A percentile compares a stretch with the other conserved stretches of the same genome.
These are phyloP conservation scores for Alethe diademata DNA, from an alignment of 2,113 vertebrate genomes.

Conservation along the genomic window DNA sequence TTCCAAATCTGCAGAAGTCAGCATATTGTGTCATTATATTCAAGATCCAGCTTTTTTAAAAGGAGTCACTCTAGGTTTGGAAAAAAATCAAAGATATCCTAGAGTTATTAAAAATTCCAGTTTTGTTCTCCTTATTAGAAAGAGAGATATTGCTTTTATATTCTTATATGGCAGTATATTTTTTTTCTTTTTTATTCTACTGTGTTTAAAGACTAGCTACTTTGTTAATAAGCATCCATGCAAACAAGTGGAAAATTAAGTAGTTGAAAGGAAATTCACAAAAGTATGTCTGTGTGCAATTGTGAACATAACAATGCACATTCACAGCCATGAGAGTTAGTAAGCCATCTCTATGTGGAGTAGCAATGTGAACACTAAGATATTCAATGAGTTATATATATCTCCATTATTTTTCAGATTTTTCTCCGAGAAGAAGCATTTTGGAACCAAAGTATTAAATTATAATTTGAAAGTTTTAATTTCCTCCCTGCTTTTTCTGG, in stretches of 20 bases:
- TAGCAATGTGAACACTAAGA: neutral
- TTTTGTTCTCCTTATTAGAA: neutral
- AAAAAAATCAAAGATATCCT: neutral
- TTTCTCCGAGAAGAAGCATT: neutral
- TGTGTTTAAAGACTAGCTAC: neutral
- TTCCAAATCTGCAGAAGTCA: neutral
- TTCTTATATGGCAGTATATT: neutral
- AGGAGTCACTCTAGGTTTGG: neutral
- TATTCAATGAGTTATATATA: neutral
- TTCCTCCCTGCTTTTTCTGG: neutral
- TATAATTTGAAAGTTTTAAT: neutral
- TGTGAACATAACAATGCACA: rapidly evolving
- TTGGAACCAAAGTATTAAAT: neutral
- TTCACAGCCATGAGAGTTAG: neutral
- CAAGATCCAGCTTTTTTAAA: neutral
- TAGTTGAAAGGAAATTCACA: neutral
- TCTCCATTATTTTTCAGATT: neutral
- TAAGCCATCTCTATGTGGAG: neutral
- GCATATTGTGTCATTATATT: neutral
- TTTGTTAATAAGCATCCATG: neutral
- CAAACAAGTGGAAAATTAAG: neutral
- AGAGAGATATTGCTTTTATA: rapidly evolving
- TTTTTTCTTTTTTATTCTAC: neutral
- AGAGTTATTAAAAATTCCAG: neutral
- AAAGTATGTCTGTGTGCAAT: neutral